Evolutionary conservation across 1,140 invertebrate genomes (phyloP), one percentile per base, ranked within the genome.

Genomic region (Cyclargus thomasi): DNA sequence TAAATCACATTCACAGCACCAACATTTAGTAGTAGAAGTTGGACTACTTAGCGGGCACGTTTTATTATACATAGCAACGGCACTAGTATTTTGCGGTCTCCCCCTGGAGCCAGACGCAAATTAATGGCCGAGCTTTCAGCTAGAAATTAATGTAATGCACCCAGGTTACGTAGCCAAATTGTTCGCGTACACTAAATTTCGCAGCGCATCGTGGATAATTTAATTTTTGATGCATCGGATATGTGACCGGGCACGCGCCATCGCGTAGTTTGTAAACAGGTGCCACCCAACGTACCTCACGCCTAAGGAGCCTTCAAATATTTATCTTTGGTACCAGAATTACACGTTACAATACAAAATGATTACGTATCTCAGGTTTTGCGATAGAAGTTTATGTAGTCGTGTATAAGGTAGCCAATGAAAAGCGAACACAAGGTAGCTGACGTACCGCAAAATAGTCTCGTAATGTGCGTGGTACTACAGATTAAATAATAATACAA

Each of bases 131-230:
- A 77, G 86, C 83, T 87, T 86, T 87, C 85, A 86, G 84, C 85
- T 86, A 76, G 78, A 85, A 86, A 87, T 89, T 87, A 89, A 89
- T 89, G 86, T 86, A 87, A 89, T 87, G 84, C 84, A 89, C 86
- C 85, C 77, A 85, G 77, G 85, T 85, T 85, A 85, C 80, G 80
- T 74, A 75, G 83, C 80, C 84, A 83, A 83, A 86, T 83, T 88
- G 86, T 82, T 82, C 75, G 79, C 79, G 73, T 81, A 80, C 78
- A 86, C 77, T 86, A 79, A 82, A 86, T 86, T 81, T 82, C 77
- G 73, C 70, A 77, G 72, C 66, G 77, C 75, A 75, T 70, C 63
- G 70, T 65, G 63, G 74, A 79, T 84, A 85, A 84, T 84, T 85
- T 78, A 82, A 84, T 84, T 85, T 86, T 84, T 82, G 77, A 80